Conservation (phyloP, 2,888 invertebrate genomes). For the Papilio demoleus region DNA sequence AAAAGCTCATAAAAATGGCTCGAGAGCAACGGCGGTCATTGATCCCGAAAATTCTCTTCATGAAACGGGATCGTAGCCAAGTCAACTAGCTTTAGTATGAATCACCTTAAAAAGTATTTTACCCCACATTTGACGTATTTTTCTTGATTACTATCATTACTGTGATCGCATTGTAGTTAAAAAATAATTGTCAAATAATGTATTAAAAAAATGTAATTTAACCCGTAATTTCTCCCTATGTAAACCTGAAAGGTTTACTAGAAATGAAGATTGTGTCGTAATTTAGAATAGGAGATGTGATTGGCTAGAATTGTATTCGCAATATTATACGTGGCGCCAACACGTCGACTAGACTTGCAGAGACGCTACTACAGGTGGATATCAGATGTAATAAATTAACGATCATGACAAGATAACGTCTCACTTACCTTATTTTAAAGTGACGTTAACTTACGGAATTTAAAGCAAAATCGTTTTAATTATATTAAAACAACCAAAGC, state of each 20-base stretch:
- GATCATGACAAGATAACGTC: conserved; percentile 4
- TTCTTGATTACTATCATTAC: neutral
- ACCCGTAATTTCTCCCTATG: neutral
- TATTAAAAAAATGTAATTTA: neutral
- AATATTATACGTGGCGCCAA: conserved; percentile 18
- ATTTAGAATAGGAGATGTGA: conserved; percentile 30
- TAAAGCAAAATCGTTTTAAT: neutral
- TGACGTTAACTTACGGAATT: neutral
- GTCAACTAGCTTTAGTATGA: conserved; percentile 7
- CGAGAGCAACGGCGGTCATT: conserved; percentile 17
- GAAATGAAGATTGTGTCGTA: conserved; percentile 12
- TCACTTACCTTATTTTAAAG: conserved; percentile 8
- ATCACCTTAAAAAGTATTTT: neutral
- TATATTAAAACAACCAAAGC: neutral
- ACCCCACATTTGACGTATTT: neutral
- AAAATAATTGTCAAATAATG: too few relatives aligned
- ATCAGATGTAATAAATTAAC: neutral
- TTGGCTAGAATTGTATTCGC: conserved; percentile 30
- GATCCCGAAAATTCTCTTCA: conserved; percentile 24
- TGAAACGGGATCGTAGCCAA: conserved; percentile 5
- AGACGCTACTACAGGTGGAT: conserved; percentile 1
- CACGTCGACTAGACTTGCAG: neutral
- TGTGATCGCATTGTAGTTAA: neutral
- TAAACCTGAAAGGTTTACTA: conserved; percentile 24
- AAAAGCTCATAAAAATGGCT: conserved; percentile 52